Conservation (phyloP, 2,113 vertebrate genomes). For the Chaetops frenatus region DNA sequence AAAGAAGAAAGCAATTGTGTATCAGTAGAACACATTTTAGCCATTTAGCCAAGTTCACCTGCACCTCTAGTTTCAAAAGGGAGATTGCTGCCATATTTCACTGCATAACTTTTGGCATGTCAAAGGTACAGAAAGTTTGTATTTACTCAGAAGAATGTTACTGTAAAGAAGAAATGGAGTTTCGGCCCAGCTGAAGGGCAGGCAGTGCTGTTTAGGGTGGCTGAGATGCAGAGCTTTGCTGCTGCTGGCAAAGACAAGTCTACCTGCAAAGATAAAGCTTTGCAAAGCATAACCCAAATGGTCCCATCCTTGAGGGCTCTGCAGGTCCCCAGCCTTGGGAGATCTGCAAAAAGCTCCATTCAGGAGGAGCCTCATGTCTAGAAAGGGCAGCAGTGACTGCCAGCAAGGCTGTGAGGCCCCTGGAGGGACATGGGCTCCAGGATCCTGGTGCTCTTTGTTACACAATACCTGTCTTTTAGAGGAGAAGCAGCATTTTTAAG, state of each 20-base stretch:
- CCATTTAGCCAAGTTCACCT: not conserved
- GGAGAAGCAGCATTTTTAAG: not conserved
- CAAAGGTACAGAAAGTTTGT: not conserved
- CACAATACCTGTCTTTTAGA: not conserved
- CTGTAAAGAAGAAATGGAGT: not conserved
- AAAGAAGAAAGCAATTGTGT: not conserved
- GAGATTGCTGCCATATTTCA: not conserved
- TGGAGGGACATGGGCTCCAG: not conserved
- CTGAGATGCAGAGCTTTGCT: not conserved
- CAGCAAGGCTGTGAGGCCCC: not conserved
- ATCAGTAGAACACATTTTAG: not conserved
- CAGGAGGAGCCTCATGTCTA: not conserved
- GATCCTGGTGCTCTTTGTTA: not conserved
- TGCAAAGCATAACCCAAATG: not conserved
- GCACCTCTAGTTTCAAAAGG: not conserved
- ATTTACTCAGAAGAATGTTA: not conserved
- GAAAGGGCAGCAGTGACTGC: not conserved
- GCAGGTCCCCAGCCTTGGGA: not conserved
- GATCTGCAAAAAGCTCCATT: not conserved
- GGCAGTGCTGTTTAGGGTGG: not conserved
- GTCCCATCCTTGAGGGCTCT: not conserved
- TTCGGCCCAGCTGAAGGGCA: not conserved
- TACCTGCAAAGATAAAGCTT: not conserved
- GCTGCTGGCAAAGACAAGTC: not conserved
- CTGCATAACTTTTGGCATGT: not conserved